These are phyloP conservation scores for Chiloscyllium plagiosum DNA, from an alignment of 2,113 vertebrate species.

Conservation along the genomic window DNA sequence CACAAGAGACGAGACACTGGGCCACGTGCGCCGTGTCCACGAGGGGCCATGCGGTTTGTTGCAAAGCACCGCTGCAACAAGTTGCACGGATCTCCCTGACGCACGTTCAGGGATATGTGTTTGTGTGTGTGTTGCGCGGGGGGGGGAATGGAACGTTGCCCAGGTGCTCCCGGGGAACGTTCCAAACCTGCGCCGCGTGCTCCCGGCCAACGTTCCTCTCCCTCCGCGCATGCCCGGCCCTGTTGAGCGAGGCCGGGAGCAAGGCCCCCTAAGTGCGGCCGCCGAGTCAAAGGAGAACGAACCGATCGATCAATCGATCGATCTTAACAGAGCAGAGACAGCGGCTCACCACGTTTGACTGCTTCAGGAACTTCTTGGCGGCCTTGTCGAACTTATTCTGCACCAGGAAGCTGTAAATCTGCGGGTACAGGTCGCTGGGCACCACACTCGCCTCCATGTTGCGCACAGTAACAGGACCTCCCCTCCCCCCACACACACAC, in stretches of 20 bases:
- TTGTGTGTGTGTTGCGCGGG: no score
- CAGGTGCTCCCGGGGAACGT: neutral
- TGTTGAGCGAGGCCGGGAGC: no score
- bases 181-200: neutral
- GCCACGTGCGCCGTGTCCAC: no score
- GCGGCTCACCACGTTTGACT: constrained; percentile 61
- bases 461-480: neutral
- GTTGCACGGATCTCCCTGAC: no score
- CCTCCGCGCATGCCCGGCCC: neutral
- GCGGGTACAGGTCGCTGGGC: constrained; percentile 64
- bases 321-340: neutral
- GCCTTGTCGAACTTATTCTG: constrained; percentile 68
- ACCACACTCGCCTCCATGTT: constrained; percentile 61
- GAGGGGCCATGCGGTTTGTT: no score
- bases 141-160: no score
- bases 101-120: no score
- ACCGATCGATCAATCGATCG: no score
- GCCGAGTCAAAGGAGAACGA: no score
- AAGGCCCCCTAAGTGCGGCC: neutral
- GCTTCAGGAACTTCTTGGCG: constrained; percentile 58
- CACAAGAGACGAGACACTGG: no score
- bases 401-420: constrained; percentile 61
- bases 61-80: no score
- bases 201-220: neutral
- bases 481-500: no score